phyloP scores from a whole-genome alignment of 1,140 invertebrate species.

The Drosophila mojavensis region DNA sequence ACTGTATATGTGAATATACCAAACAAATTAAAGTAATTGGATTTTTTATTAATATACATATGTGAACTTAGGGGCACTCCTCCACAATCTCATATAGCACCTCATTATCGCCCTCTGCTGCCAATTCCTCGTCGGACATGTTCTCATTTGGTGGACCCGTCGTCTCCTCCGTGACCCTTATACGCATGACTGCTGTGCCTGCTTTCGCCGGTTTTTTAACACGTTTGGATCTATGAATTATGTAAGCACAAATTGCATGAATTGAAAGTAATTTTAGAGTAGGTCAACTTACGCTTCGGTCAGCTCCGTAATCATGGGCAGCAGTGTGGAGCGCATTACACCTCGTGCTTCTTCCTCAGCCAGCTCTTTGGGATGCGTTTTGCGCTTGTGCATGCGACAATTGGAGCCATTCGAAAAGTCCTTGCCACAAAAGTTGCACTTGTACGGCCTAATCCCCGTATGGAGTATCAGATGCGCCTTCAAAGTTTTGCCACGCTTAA shows the following conservation, averaged over 20 bases:
- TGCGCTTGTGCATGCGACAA: constrained; percentile 85
- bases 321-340: constrained; percentile 51
- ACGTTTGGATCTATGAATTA: constrained; percentile 51
- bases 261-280: not conserved
- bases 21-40: constrained; percentile 2
- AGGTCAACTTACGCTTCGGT: constrained; percentile 59
- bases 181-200: constrained; percentile 13
- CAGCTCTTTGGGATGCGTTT: constrained; percentile 84
- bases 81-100: constrained; percentile 58
- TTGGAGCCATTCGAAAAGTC: constrained; percentile 85
- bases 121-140: constrained; percentile 7
- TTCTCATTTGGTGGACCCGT: constrained; percentile 19
- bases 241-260: not conserved
- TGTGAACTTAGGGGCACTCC: constrained; percentile 36
- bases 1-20: constrained; percentile 27
- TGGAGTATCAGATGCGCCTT: constrained; percentile 84
- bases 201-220: constrained; percentile 60
- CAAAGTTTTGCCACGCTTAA: constrained; percentile 82
- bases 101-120: constrained; percentile 12
- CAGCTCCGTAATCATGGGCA: constrained; percentile 77
- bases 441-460: constrained; percentile 84
- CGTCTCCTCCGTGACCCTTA: not conserved
- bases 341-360: constrained; percentile 77
- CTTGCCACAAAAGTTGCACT: constrained; percentile 84
- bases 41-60: constrained; percentile 34